phyloP scores from a whole-genome alignment of 2,113 vertebrate species.

The Phocoena sinus region DNA sequence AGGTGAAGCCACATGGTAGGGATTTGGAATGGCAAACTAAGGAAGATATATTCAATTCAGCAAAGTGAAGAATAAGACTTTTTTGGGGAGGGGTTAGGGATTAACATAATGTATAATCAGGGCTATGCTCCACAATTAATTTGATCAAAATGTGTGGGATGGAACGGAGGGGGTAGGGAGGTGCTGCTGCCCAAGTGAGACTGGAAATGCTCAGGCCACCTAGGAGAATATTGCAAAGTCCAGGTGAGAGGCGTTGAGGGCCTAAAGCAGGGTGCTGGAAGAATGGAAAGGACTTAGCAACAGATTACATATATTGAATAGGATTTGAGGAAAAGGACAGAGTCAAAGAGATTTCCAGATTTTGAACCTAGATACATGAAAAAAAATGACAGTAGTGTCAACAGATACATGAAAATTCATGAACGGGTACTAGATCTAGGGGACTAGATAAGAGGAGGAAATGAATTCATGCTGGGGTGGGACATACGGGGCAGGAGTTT shows the following conservation, averaged over 20 bases:
- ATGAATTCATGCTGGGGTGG: background rate
- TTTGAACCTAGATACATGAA: background rate
- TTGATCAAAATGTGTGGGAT: background rate
- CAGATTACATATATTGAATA: background rate
- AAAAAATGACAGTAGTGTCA: background rate
- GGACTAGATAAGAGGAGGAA: background rate
- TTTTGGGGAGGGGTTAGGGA: background rate
- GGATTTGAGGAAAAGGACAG: background rate
- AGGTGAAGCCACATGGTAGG: background rate
- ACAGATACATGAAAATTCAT: background rate
- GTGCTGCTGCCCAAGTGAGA: background rate
- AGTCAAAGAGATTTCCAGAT: background rate
- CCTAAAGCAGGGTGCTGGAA: background rate
- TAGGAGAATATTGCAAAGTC: background rate
- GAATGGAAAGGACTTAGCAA: background rate
- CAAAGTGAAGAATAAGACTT: background rate
- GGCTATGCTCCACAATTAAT: background rate
- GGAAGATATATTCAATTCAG: background rate
- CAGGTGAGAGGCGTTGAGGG: background rate
- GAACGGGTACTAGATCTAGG: background rate
- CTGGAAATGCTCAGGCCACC: background rate
- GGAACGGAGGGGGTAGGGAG: background rate
- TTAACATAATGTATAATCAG: background rate
- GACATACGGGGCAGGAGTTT: background rate
- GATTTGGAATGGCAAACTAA: background rate